Conservation (phyloP, 1,140 invertebrate species). For the Armadillidium nasatum region DNA sequence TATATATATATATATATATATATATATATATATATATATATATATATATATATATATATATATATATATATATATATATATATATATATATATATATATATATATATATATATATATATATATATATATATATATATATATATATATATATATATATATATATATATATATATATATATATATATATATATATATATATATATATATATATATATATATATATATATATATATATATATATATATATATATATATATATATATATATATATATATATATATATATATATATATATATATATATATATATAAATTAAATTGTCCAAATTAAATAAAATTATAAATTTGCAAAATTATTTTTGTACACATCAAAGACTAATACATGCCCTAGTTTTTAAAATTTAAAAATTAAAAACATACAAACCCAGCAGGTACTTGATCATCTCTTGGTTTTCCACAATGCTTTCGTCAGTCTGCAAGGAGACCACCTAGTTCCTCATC, state of each 20-base stretch:
- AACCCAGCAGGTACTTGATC: slow-evolving; percentile 20
- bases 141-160: background rate
- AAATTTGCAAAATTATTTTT: background rate
- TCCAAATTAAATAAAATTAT: background rate
- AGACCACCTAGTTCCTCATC: slow-evolving; percentile 1
- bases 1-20: slow-evolving; percentile 13
- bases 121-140: background rate
- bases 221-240: background rate
- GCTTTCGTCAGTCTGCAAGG: slow-evolving; percentile 1
- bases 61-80: background rate
- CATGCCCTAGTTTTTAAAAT: no score
- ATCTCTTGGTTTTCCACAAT: background rate
- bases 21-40: background rate
- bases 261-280: no score
- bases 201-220: background rate
- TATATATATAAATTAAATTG: background rate
- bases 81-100: background rate
- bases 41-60: background rate
- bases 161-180: slow-evolving; percentile 13
- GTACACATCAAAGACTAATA: no score
- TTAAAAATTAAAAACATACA: no score
- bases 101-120: no score
- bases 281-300: background rate
- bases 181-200: background rate
- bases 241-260: background rate